These are phyloP conservation scores for Parus major DNA, from an alignment of 2,113 vertebrate species.

Conservation along the genomic window DNA sequence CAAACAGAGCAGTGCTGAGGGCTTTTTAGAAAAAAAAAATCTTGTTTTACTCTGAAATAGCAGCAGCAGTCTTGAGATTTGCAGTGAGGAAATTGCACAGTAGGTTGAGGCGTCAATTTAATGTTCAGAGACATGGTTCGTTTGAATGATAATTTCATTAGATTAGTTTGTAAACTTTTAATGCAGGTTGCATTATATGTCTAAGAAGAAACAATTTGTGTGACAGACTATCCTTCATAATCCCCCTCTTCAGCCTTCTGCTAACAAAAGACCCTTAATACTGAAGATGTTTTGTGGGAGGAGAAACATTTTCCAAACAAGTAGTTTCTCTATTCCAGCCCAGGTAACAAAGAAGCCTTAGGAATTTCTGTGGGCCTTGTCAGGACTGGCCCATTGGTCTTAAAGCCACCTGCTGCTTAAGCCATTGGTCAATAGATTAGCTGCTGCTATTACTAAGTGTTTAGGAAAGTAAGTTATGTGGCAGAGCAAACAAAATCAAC, in stretches of 20 bases:
- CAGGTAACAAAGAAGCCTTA: conserved; percentile 83
- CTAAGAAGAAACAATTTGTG: conserved; percentile 78
- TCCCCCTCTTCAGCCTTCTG: conserved; percentile 79
- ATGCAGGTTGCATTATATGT: conserved; percentile 72
- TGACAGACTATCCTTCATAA: conserved; percentile 80
- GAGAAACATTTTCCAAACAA: conserved; percentile 85
- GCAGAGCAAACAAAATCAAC: conserved; percentile 84
- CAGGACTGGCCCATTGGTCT: conserved; percentile 73
- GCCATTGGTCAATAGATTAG: conserved; percentile 84
- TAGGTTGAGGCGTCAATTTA: conserved; percentile 49
- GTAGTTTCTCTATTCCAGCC: conserved; percentile 74
- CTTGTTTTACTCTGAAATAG: neutral
- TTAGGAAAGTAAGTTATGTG: conserved; percentile 83
- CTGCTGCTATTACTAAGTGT: conserved; percentile 77
- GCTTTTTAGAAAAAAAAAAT: neutral
- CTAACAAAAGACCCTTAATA: conserved; percentile 81
- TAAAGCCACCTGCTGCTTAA: conserved; percentile 83
- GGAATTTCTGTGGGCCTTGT: conserved; percentile 76
- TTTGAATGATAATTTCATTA: conserved; percentile 79
- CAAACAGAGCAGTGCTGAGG: neutral
- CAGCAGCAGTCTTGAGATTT: neutral
- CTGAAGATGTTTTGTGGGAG: conserved; percentile 82
- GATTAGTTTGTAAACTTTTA: conserved; percentile 76
- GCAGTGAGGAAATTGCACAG: conserved; percentile 8
- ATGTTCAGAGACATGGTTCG: conserved; percentile 64